Conservation (phyloP, 2,113 vertebrate genomes). For the Erythrocercus mccallii region DNA sequence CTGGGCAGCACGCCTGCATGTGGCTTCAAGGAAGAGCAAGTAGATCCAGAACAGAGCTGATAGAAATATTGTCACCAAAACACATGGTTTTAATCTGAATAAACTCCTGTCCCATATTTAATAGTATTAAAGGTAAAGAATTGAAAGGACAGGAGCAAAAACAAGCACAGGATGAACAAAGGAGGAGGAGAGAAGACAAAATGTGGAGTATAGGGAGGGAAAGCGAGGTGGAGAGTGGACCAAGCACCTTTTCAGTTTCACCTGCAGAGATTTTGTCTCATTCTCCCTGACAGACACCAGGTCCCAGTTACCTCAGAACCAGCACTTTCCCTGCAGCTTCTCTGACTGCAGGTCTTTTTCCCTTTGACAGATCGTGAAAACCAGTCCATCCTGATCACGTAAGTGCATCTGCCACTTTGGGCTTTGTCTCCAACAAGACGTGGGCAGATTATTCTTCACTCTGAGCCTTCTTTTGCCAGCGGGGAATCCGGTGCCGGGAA, state of each 20-base stretch:
- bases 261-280: not conserved
- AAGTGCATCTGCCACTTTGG: slow-evolving; percentile 12
- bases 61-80: not conserved
- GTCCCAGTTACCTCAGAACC: not conserved
- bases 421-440: not conserved
- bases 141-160: not conserved
- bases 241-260: not conserved
- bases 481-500: slow-evolving; percentile 85
- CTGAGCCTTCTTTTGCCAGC: not conserved
- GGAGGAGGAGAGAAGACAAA: not conserved
- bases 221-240: not conserved
- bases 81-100: not conserved
- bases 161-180: not conserved
- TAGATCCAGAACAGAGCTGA: not conserved
- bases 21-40: not conserved
- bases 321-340: not conserved
- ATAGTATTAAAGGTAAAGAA: not conserved
- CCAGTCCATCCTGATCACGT: slow-evolving; percentile 79
- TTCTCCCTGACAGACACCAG: not conserved
- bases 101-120: not conserved
- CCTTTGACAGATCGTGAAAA: slow-evolving; percentile 70
- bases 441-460: not conserved
- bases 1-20: not conserved
- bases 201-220: not conserved
- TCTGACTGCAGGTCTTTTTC: not conserved